Base-by-base conservation (phyloP, 2,797 vertebrate species). In the Tragopan temminckii region DNA sequence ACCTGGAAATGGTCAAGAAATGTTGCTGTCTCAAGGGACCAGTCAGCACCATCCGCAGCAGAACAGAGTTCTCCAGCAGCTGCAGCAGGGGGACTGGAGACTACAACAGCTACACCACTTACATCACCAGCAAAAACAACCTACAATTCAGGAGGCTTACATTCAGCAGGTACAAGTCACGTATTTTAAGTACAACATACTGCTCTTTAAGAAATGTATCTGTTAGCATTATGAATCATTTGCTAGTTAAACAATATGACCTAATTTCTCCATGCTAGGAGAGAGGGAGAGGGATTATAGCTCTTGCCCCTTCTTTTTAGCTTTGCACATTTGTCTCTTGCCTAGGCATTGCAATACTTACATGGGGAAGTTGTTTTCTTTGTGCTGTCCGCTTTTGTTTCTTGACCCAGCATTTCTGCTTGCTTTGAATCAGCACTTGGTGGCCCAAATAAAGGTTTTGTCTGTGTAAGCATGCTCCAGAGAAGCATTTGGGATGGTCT, bases 51-150 rank as follows among this genome's bases (percentile, higher is more conserved):
- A 98, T 74, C 89, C 98, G 2, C 98, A 97, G 79, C 98, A 98
- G 78, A 98, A 99, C 95, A 89, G 99, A 76, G 99, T 99, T 27
- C 98, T 99, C 48, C 99, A 99, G 96, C 99, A 99, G 88, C 97
- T 99, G 7, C 99, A 99, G 82, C 99, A 99, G 21, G 99, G 99
- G 5, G 99, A 99, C 87, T 98, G 99, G 97, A 98, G 99, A 52
- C 97, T 99, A 12, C 99, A 99, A 93, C 98, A 98, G 43, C 85
- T 98, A 11, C 98, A 98, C 64, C 95, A 97, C 9, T 91, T 98
- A 38, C 97, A 89, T 11, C 96, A 80, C 4, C 97, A 95, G 5
- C 97, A 98, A n/a, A 98, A 98, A 2, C 98, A 98, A 2, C 98
- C 98, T 0, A 13, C 97, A 0, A 20, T 97, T 15, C 98, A 97